These are phyloP conservation scores for Ophiothrix spiculata DNA, from an alignment of 35 echinoderm and acorn worm genomes.

Conservation along the genomic window DNA sequence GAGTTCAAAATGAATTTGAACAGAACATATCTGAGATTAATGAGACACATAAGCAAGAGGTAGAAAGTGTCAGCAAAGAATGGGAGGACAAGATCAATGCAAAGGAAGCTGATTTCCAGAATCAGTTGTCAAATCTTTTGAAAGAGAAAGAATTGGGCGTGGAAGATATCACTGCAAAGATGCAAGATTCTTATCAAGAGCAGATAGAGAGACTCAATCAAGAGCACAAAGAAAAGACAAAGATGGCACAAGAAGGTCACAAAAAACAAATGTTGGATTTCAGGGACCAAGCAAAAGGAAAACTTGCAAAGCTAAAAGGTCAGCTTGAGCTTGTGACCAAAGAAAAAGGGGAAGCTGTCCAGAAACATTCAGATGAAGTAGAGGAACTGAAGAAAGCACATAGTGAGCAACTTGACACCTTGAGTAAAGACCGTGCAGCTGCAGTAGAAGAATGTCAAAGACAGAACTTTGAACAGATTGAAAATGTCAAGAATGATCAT, in stretches of 20 bases:
- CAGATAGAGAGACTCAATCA: constrained; percentile 62
- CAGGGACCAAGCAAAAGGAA: constrained; percentile 88
- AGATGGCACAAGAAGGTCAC: constrained; percentile 50
- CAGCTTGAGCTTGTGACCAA: constrained; percentile 51
- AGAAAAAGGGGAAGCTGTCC: constrained; percentile 3
- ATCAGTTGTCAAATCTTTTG: constrained; percentile 68
- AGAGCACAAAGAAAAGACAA: constrained; percentile 61
- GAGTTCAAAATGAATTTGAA: constrained; percentile 14
- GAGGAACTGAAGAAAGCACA: constrained; percentile 21
- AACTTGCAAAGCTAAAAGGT: constrained; percentile 63
- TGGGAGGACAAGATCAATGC: constrained; percentile 45
- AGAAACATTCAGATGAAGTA: constrained; percentile 21
- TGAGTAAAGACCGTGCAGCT: constrained; percentile 24
- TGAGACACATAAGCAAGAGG: constrained; percentile 25
- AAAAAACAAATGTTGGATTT: constrained; percentile 84
- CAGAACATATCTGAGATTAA: not conserved
- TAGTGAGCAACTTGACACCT: constrained; percentile 9
- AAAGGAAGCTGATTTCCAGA: constrained; percentile 69
- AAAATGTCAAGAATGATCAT: constrained; percentile 48
- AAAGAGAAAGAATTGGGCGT: constrained; percentile 84
- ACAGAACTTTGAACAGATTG: constrained; percentile 13
- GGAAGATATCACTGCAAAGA: constrained; percentile 79
- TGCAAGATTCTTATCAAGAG: constrained; percentile 69
- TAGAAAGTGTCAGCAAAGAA: constrained; percentile 1
- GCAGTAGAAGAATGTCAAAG: constrained; percentile 11